These are phyloP conservation scores for Crepidodera aurea DNA, from an alignment of 2,888 invertebrate species.

Conservation along the genomic window DNA sequence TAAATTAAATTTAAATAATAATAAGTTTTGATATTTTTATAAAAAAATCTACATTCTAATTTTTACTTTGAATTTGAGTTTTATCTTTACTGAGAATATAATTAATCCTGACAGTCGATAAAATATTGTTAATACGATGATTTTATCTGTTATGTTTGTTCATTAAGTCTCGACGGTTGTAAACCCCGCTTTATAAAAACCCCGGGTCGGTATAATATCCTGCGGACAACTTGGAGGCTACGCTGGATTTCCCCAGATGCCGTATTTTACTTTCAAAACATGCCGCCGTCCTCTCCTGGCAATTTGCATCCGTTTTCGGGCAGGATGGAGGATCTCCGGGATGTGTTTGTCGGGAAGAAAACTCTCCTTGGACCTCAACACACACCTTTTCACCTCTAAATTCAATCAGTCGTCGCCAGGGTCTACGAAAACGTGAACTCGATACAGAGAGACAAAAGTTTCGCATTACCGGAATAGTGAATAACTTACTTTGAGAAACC, in stretches of 20 bases:
- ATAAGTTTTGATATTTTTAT: too few relatives aligned
- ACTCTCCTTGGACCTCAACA: constrained; percentile 29
- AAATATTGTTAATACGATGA: too few relatives aligned
- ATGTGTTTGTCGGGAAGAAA: constrained; percentile 34
- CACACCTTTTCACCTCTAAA: constrained; percentile 31
- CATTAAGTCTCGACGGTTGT: neutral
- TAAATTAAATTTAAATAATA: too few relatives aligned
- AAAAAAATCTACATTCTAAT: too few relatives aligned
- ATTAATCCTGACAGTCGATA: too few relatives aligned
- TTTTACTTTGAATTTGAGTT: too few relatives aligned
- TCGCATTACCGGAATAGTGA: constrained; percentile 18
- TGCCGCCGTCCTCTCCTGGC: constrained; percentile 38
- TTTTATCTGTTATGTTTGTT: neutral
- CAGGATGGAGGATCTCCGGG: constrained; percentile 18
- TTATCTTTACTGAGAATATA: too few relatives aligned
- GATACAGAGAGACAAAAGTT: constrained; percentile 26
- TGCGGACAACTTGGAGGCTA: constrained; percentile 39
- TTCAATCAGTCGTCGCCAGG: constrained; percentile 33
- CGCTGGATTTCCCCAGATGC: constrained; percentile 54
- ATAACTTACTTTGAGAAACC: constrained; percentile 3
- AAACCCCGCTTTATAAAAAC: constrained; percentile 7
- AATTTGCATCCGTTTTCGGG: constrained; percentile 52
- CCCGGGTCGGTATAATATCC: constrained; percentile 41
- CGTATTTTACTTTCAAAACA: constrained; percentile 55
- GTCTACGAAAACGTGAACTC: constrained; percentile 23